A percentile compares a stretch with the other conserved stretches of the same genome.
Evolutionary conservation across 1,140 invertebrate genomes (phyloP).

Genomic region (Coptotermes formosanus): DNA sequence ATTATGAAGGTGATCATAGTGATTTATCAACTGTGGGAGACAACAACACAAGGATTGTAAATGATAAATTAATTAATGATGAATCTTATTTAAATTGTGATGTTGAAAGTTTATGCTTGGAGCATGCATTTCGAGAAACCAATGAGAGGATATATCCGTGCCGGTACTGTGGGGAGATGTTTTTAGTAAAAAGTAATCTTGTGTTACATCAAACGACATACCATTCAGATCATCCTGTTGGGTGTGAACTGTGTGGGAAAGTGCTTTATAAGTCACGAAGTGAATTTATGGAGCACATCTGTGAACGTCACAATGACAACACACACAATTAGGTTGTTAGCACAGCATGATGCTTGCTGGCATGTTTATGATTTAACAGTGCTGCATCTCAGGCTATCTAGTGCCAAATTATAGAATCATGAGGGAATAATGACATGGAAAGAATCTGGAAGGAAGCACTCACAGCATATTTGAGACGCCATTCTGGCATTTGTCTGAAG

Average conservation of each 20-base stretch:
- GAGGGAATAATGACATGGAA: no score
- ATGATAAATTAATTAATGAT: not conserved
- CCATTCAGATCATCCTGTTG: slow-evolving; percentile 26
- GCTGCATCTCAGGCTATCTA: no score
- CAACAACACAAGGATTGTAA: not conserved
- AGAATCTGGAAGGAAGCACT: no score
- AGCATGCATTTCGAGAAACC: slow-evolving; percentile 9
- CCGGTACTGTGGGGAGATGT: slow-evolving; percentile 26
- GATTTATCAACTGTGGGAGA: not conserved
- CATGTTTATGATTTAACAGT: no score
- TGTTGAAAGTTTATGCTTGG: not conserved
- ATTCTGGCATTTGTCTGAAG: no score
- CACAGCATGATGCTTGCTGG: no score
- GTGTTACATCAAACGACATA: slow-evolving; percentile 27
- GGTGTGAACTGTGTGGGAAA: slow-evolving; percentile 27
- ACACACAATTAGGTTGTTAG: not conserved
- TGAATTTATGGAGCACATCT: slow-evolving; percentile 27
- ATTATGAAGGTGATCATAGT: not conserved
- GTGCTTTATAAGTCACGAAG: slow-evolving; percentile 23
- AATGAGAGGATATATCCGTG: slow-evolving; percentile 24
- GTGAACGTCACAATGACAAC: slow-evolving; percentile 1
- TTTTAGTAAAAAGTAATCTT: slow-evolving; percentile 28
- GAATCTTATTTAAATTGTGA: not conserved
- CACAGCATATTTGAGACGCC: no score
- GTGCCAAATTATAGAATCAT: no score